phyloP scores from a whole-genome alignment of 2,888 invertebrate genomes.

The Pseudoips prasinana region DNA sequence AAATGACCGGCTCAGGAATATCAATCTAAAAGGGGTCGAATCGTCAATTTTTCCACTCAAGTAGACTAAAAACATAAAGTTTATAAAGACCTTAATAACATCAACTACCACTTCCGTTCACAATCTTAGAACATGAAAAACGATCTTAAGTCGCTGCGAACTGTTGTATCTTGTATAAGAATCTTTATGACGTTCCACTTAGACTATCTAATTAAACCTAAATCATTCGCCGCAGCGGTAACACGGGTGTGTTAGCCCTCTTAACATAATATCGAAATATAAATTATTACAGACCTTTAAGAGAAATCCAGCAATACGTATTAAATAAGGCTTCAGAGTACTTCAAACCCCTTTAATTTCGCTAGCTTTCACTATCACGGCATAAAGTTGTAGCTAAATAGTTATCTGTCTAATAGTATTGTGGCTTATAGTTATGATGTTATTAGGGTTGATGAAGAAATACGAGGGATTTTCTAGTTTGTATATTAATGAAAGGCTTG shows the following conservation, averaged over 20 bases:
- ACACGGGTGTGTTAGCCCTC: conserved; percentile 23
- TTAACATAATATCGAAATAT: conserved; percentile 34
- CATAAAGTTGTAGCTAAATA: conserved; percentile 56
- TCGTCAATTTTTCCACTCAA: too few relatives aligned
- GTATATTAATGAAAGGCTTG: too few relatives aligned
- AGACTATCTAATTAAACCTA: conserved; percentile 7
- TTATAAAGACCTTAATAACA: too few relatives aligned
- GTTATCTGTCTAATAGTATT: conserved; percentile 35
- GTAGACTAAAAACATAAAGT: too few relatives aligned
- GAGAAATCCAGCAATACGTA: conserved; percentile 62
- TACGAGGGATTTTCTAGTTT: too few relatives aligned
- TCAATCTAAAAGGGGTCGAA: too few relatives aligned
- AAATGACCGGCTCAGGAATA: too few relatives aligned
- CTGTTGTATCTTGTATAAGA: neutral
- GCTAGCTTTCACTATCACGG: conserved; percentile 64
- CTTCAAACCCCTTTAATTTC: conserved; percentile 59
- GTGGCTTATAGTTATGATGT: neutral
- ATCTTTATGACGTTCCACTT: conserved; percentile 8
- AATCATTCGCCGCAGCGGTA: conserved; percentile 1
- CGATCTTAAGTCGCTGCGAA: too few relatives aligned
- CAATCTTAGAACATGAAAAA: too few relatives aligned
- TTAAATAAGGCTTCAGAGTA: conserved; percentile 47
- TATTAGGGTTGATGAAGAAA: too few relatives aligned
- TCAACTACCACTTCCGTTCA: too few relatives aligned
- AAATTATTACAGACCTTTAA: conserved; percentile 55